These are phyloP conservation scores for Microcebus murinus DNA, from an alignment of 2,113 vertebrate genomes.

Conservation along the genomic window DNA sequence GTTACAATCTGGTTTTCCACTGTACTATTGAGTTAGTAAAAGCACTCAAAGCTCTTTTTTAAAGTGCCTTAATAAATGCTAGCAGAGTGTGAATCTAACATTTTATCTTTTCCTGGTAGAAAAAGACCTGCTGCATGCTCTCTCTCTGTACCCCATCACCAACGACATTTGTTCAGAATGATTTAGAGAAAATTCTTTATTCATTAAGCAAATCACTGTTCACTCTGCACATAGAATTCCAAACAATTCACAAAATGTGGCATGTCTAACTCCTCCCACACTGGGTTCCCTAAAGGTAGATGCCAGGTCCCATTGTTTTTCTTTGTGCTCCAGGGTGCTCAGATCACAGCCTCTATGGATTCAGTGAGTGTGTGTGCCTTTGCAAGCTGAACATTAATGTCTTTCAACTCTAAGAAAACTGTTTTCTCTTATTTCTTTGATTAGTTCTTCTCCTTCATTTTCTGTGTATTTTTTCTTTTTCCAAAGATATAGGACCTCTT, in stretches of 20 bases:
- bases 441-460: background rate
- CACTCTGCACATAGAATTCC: background rate
- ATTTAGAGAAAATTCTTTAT: background rate
- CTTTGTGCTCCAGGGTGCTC: background rate
- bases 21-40: background rate
- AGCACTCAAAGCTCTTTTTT: background rate
- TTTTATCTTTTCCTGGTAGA: slow-evolving; percentile 35
- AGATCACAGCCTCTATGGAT: background rate
- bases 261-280: background rate
- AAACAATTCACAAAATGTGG: background rate
- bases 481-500: background rate
- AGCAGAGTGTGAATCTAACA: slow-evolving; percentile 33
- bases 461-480: background rate
- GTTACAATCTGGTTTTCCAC: background rate
- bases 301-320: background rate
- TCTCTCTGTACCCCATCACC: background rate
- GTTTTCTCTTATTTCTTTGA: background rate
- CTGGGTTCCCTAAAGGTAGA: background rate
- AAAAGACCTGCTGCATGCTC: background rate
- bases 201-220: slow-evolving; percentile 25
- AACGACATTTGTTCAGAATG: background rate
- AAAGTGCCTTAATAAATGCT: background rate
- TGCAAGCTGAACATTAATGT: background rate
- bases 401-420: background rate
- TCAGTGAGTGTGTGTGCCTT: too few relatives aligned